Conservation (phyloP, 2,888 invertebrate genomes). For the Aphodius sticticus region DNA sequence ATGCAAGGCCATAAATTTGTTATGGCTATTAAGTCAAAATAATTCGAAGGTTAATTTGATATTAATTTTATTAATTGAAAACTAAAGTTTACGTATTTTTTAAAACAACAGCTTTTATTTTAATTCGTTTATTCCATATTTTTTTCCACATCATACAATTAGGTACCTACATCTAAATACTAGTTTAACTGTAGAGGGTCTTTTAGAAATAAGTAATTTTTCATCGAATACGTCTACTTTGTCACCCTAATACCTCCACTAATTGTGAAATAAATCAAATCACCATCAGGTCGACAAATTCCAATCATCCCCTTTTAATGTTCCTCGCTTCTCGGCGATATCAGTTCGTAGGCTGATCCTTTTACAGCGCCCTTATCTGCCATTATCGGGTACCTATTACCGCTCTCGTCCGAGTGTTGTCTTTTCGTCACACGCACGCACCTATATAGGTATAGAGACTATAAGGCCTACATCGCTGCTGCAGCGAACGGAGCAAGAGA, state of each 20-base stretch:
- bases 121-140: too few species aligned
- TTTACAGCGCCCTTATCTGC: neutral
- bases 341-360: neutral
- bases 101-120: too few species aligned
- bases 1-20: too few species aligned
- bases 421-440: neutral
- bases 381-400: neutral
- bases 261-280: slow-evolving; percentile 4
- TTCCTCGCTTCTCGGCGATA: neutral
- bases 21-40: too few species aligned
- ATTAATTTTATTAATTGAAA: too few species aligned
- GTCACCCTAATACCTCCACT: neutral
- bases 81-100: too few species aligned
- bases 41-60: too few species aligned
- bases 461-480: neutral
- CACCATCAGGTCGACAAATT: slow-evolving; percentile 4
- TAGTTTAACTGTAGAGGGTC: too few species aligned
- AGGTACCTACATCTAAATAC: too few species aligned
- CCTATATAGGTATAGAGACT: neutral
- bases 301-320: slow-evolving; percentile 4
- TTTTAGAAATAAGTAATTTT: too few species aligned
- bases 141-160: too few species aligned
- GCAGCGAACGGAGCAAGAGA: neutral
- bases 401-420: neutral
- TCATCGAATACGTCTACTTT: neutral